Base-by-base conservation (phyloP, 2,797 vertebrate species). In the Chiroxiphia lanceolata region DNA sequence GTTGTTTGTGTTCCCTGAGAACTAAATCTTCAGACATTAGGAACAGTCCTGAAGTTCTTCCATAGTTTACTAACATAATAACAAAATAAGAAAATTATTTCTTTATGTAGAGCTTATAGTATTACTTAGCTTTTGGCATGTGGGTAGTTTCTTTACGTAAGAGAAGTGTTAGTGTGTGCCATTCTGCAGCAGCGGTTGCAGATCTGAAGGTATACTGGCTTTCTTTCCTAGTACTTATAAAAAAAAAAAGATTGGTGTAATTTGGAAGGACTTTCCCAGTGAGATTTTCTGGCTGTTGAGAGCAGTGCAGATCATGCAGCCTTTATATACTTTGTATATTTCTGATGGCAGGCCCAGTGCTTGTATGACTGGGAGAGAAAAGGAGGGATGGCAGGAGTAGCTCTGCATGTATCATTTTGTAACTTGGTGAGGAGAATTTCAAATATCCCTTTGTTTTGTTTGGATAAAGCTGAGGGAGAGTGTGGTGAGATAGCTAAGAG, bases 221-320 rank as follows among this genome's bases (percentile, higher is more conserved):
- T 69, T 68, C 57, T 81, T 81, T 95, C 87, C 91, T 90, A 89
- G 70, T 77, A 64, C 61, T 94, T 88, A 21, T 25, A 29, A 22
- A 56, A 19, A 18, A 15, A 40, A 51, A 80, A 96, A 91, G 75
- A 67, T 89, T 80, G 26, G 36, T 81, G 27, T 57, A 18, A 90
- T 92, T 93, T 90, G 56, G 53, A 90, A 95, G 25, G 72, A 71
- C 92, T 75, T 92, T 95, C 87, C 47, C 63, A 81, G 72, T 29
- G 54, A 76, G 60, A 84, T 85, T 61, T 88, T 94, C 60, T 92
- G 45, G n/a, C 64, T 20, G 2, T 44, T 89, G 54, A 67, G 87
- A 56, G 25, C 17, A 70, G 27, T 25, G 34, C 20, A 61, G 51
- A 47, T 79, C 47, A 38, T 40, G 33, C 16, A 84, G 38, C 36